These are phyloP conservation scores for Capitulum mitella DNA, from an alignment of 2,888 invertebrate genomes.

Conservation along the genomic window DNA sequence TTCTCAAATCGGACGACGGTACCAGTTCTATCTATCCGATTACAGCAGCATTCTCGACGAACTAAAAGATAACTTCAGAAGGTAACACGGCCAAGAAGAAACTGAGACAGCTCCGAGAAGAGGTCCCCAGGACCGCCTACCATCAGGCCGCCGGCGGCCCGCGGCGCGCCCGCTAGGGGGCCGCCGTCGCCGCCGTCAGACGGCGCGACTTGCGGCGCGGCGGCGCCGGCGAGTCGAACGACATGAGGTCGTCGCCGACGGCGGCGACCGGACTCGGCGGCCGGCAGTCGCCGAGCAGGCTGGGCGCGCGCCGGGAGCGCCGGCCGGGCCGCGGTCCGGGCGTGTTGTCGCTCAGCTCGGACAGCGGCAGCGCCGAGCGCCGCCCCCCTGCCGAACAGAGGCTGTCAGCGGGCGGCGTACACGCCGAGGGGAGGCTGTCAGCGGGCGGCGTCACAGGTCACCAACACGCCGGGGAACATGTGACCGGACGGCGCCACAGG, in stretches of 20 bases:
- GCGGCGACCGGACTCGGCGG: background rate
- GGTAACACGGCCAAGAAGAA: too few species aligned
- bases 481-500: too few species aligned
- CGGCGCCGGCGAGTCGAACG: background rate
- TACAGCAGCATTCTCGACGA: too few species aligned
- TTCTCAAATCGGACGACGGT: too few species aligned
- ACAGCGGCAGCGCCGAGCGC: background rate
- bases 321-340: background rate
- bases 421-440: background rate
- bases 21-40: too few species aligned
- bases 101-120: too few species aligned
- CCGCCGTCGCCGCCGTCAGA: background rate
- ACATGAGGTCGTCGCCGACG: background rate
- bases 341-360: background rate
- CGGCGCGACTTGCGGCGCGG: background rate
- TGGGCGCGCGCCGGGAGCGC: background rate
- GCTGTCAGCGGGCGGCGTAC: background rate
- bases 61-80: too few species aligned
- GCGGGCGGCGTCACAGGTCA: too few species aligned
- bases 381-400: background rate
- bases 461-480: too few species aligned
- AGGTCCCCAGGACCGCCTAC: too few species aligned
- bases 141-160: background rate
- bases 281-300: background rate
- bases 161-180: too few species aligned